These are phyloP conservation scores for Phaetusa simplex DNA, from an alignment of 2,113 vertebrate genomes.

Conservation along the genomic window DNA sequence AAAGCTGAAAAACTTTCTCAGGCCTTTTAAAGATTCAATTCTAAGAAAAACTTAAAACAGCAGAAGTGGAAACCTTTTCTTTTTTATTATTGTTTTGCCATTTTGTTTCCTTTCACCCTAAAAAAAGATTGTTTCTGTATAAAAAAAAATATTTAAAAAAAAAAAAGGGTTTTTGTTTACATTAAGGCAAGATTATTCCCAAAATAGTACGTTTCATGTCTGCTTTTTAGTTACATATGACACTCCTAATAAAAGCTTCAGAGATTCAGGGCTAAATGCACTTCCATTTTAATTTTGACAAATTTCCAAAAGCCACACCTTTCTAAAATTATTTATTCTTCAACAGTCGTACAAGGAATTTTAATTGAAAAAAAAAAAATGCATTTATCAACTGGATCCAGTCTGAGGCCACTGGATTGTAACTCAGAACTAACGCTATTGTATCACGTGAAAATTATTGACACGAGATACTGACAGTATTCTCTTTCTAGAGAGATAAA, in stretches of 20 bases:
- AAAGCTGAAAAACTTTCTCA: background rate
- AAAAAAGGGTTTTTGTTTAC: background rate
- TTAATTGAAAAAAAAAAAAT: background rate
- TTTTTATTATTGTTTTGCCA: rapidly evolving
- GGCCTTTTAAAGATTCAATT: background rate
- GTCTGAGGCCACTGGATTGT: background rate
- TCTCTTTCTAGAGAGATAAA: background rate
- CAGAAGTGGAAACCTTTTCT: rapidly evolving
- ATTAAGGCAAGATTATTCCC: background rate
- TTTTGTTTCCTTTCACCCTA: background rate
- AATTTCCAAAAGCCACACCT: background rate
- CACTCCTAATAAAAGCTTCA: background rate
- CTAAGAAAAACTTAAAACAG: background rate
- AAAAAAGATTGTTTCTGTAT: background rate
- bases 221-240: background rate
- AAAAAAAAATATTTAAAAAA: rapidly evolving
- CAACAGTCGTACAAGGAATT: background rate
- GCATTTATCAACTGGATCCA: background rate
- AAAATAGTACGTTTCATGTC: background rate
- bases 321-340: background rate
- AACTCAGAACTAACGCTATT: background rate
- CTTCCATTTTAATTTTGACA: background rate
- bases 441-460: background rate
- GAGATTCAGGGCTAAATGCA: background rate
- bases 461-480: background rate